These are phyloP conservation scores for Panurus biarmicus DNA, from an alignment of 2,113 vertebrate species.

Conservation along the genomic window DNA sequence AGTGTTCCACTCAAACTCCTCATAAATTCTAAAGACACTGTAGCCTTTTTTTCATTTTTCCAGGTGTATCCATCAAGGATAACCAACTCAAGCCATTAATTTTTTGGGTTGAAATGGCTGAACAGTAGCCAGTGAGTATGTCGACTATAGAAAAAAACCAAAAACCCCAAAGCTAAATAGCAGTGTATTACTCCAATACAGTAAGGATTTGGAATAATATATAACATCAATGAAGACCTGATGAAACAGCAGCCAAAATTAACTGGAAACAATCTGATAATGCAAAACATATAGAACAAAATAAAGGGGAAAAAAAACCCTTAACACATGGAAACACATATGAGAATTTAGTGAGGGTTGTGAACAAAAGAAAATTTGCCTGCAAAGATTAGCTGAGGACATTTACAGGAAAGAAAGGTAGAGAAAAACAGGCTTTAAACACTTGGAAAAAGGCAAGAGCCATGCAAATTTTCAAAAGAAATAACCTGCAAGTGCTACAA, in stretches of 20 bases:
- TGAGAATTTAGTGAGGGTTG: neutral
- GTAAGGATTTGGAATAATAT: neutral
- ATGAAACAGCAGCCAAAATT: neutral
- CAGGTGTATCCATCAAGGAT: neutral
- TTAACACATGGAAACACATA: neutral
- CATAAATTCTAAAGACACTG: neutral
- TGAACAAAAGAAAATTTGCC: neutral
- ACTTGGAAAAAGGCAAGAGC: neutral
- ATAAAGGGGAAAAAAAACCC: neutral
- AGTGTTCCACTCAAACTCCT: neutral
- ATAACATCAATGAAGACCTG: neutral
- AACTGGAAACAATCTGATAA: neutral
- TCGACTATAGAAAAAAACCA: neutral
- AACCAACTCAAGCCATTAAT: neutral
- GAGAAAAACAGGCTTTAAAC: neutral
- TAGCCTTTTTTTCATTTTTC: neutral
- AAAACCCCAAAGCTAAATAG: neutral
- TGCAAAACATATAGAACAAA: neutral
- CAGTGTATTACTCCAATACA: neutral
- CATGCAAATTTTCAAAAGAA: neutral
- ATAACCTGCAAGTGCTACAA: neutral
- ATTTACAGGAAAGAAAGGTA: neutral
- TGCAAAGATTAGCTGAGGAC: neutral
- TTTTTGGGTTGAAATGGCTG: neutral
- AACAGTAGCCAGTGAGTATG: neutral